Evolutionary conservation across 2,113 vertebrate species (phyloP).

Genomic region (Macrotis lagotis): DNA sequence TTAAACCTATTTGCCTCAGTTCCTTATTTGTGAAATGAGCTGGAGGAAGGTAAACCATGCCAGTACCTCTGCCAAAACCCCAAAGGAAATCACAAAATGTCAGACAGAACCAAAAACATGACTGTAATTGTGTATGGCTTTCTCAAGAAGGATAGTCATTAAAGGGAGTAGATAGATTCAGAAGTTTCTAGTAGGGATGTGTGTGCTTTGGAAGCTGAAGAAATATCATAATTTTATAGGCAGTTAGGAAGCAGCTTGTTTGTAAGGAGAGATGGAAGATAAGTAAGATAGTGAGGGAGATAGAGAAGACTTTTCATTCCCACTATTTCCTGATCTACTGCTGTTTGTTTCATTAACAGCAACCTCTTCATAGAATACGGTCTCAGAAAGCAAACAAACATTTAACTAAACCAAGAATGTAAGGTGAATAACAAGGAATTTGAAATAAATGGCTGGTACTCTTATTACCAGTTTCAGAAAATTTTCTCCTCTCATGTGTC

Average conservation of each 20-base stretch:
- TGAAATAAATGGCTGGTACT: neutral
- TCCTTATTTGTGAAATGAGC: neutral
- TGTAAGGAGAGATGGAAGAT: neutral
- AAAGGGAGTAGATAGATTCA: neutral
- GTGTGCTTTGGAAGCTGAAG: too few relatives aligned
- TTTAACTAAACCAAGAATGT: neutral
- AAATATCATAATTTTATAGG: neutral
- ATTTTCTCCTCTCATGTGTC: neutral
- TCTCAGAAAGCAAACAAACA: neutral
- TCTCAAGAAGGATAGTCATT: neutral
- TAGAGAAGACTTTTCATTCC: neutral
- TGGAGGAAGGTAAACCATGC: neutral
- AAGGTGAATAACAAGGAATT: neutral
- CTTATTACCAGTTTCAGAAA: neutral
- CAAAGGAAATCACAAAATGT: neutral
- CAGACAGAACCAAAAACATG: neutral
- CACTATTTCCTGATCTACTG: neutral
- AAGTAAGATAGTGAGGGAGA: neutral
- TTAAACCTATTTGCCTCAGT: neutral
- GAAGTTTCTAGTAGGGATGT: neutral
- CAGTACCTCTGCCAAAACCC: neutral
- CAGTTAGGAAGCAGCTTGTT: neutral
- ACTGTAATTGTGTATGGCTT: neutral
- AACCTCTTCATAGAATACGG: neutral
- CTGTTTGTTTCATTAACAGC: neutral